Conservation (phyloP, 1,140 invertebrate species). For the Zelostemma sp. region DNA sequence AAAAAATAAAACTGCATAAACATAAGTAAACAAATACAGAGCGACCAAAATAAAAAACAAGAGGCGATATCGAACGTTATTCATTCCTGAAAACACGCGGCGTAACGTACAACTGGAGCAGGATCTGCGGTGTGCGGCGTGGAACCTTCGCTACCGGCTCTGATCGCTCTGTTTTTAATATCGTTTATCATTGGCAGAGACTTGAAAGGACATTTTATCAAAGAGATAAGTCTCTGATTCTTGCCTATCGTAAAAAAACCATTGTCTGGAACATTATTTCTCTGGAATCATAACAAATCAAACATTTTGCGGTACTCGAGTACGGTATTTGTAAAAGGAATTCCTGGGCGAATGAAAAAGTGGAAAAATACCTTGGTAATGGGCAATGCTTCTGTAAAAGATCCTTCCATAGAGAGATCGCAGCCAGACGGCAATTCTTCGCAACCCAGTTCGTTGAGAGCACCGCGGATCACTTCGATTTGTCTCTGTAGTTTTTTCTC, state of each 20-base stretch:
- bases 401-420: constrained; percentile 77
- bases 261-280: constrained; percentile 59
- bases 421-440: constrained; percentile 88
- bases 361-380: constrained; percentile 58
- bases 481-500: constrained; percentile 85
- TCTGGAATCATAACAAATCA: constrained; percentile 55
- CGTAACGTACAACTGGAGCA: constrained; percentile 64
- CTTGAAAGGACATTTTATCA: constrained; percentile 66
- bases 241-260: constrained; percentile 65
- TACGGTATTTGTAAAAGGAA: no score
- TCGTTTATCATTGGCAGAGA: constrained; percentile 63
- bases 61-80: no score
- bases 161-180: constrained; percentile 61
- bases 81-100: no score
- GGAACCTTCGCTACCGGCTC: constrained; percentile 63
- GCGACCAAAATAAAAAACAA: constrained; percentile 36
- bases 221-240: constrained; percentile 63
- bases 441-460: constrained; percentile 87
- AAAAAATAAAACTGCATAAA: neutral
- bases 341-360: no score
- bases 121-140: constrained; percentile 53
- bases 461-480: constrained; percentile 83
- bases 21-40: constrained; percentile 26
- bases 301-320: no score
- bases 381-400: constrained; percentile 61